phyloP scores from a whole-genome alignment of 2,113 vertebrate genomes.

The Mormyrus iriodes region DNA sequence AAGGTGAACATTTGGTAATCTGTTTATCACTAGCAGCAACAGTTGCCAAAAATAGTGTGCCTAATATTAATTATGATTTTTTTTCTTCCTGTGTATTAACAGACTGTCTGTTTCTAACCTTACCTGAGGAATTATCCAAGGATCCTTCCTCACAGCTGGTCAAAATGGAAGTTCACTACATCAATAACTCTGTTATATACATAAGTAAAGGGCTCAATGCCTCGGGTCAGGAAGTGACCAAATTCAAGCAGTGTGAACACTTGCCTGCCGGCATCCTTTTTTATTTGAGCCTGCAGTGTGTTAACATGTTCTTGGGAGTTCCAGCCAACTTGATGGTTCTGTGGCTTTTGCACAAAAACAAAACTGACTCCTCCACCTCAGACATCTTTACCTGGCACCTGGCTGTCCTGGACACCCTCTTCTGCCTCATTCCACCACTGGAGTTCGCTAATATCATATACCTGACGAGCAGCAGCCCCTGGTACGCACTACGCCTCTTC shows the following conservation, averaged over 20 bases:
- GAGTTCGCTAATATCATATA: conserved; percentile 55
- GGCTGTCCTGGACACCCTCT: conserved; percentile 54
- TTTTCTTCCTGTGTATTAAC: not conserved
- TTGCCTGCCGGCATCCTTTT: conserved; percentile 53
- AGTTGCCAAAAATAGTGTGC: not conserved
- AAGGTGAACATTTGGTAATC: not conserved
- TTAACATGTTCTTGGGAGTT: conserved; percentile 66
- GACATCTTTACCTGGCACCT: conserved; percentile 62
- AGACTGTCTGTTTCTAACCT: not conserved
- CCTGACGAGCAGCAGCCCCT: conserved; percentile 44
- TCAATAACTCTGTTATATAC: conserved; percentile 43
- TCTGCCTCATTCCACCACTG: conserved; percentile 58
- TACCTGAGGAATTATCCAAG: not conserved
- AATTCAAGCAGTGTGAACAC: conserved; percentile 45
- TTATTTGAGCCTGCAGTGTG: conserved; percentile 58
- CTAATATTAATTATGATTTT: not conserved
- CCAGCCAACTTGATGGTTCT: conserved; percentile 62
- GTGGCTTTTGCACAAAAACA: conserved; percentile 60
- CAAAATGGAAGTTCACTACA: conserved; percentile 37
- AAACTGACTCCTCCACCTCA: conserved; percentile 55
- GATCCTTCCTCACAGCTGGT: not conserved
- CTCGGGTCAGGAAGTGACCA: conserved; percentile 20
- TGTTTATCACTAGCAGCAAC: not conserved
- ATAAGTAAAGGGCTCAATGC: conserved; percentile 39
- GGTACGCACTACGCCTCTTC: conserved; percentile 60